Base-by-base conservation (phyloP, 1,140 invertebrate species). In the Gonatopus flavifemur region DNA sequence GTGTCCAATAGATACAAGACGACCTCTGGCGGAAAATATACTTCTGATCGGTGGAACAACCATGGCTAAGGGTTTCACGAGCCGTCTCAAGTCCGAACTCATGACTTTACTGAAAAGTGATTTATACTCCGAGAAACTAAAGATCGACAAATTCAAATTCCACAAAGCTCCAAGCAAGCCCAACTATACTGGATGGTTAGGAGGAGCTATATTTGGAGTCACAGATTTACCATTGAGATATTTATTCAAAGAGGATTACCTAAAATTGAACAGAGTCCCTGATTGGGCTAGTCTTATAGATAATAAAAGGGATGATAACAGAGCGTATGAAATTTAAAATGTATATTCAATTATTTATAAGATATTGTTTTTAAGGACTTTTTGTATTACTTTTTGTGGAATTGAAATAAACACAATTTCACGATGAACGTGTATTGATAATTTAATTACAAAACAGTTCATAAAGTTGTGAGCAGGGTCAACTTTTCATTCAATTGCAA, bases 401-500 rank as follows among this genome's bases (percentile, higher is more conserved):
- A 50, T 9, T 37, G 13, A n/a, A n/a, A n/a, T n/a, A n/a, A 12
- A 19, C 19, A 19, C 13, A 43, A 32, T 43, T 40, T 49, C 9
- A n/a, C 32, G 43, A 30, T 36, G 25, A 18, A 50, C 36, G 28
- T 22, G 44, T 43, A 20, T 40, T 42, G 12, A 38, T 45, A 4
- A 32, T 30, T 44, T 36, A 28, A 22, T 41, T 38, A 22, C 8
- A 36, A 16, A 30, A 41, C 9, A 49, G 25, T 44, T 82, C 79
- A 85, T 44, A 84, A 57, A 13, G 86, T 86, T 39, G 89, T 90
- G 30, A 93, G 79, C 47, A 91, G 81, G 4, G 89, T 93, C 3
- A 98, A 81, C 76, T 98, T 97, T 77, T 98, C 95, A 72, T 96
- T 96, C 16, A 98, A 81, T 67, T 94, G 90, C 55, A 98, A 81